Evolutionary conservation across 2,797 vertebrate species (phyloP), one percentile per base, ranked within the genome.

Genomic region (Clarias platycephalus): DNA sequence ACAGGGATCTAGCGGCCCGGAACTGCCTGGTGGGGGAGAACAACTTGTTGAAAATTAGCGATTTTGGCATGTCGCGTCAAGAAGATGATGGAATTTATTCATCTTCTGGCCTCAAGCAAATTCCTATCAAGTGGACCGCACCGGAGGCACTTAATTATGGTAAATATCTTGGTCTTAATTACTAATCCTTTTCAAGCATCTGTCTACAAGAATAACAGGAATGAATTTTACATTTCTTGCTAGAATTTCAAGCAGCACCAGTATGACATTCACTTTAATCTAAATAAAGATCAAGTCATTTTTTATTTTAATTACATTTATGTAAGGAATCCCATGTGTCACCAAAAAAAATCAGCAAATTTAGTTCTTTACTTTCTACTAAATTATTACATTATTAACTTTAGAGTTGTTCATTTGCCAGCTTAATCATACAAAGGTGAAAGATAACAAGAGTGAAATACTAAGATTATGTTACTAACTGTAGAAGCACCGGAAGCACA

Each of bases 81-180:
- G 98, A 99, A 85, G 98, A 98, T 2, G 97, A 98, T 28, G 98
- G 98, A 0, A 96, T 99, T 62, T 99, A 99, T 88, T 99, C 97
- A 34, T 99, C 98, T 0, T 98, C 97, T 62, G 97, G 97, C 81
- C 93, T 99, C 83, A 99, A 99, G 88, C 98, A 99, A 93, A 99
- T 99, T 88, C 98, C 98, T 22, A 99, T 99, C 91, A 99, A 99
- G 82, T 99, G 98, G 98, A 99, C 98, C 0, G 97, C 98, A 60
- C 98, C 98, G 20, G 98, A 99, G 90, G 98, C 98, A 6, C 95
- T 99, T 3, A 99, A 99, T 92, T 99, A 98, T 13, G 97, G 97
- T 98, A 95, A 83, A 66, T 7, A n/a, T 49, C 5, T 76, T 68
- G 0, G 13, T 55, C 44, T 55, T 74, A 28, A 67, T 75, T 34